Conservation (phyloP, 1,140 invertebrate species). For the Babylonia areolata region DNA sequence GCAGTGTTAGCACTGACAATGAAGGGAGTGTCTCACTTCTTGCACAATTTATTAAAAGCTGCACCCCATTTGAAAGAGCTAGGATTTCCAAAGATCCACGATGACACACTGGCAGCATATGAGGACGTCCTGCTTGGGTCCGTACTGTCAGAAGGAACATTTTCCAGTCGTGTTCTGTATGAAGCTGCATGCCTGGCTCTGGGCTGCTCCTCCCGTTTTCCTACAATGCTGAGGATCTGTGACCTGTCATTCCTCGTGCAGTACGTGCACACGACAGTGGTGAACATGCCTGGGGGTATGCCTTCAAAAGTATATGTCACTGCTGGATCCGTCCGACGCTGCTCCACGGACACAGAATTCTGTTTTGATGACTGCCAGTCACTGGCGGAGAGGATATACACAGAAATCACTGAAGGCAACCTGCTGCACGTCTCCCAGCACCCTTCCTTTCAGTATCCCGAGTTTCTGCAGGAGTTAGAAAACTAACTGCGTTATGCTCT, state of each 20-base stretch:
- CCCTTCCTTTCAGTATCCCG: background rate
- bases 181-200: conserved; percentile 22
- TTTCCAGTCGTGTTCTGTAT: conserved; percentile 21
- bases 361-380: background rate
- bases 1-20: conserved; percentile 26
- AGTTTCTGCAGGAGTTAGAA: background rate
- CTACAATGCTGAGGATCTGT: conserved; percentile 21
- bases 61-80: background rate
- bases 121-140: conserved; percentile 1
- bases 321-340: background rate
- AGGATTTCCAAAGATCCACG: background rate
- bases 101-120: background rate
- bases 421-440: background rate
- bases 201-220: background rate
- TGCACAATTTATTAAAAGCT: background rate
- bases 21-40: conserved; percentile 13
- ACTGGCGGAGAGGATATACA: background rate
- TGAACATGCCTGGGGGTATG: background rate
- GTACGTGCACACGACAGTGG: conserved; percentile 2
- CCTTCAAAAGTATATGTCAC: background rate
- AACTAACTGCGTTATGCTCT: too few species aligned
- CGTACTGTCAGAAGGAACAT: background rate
- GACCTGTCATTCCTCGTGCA: conserved; percentile 4
- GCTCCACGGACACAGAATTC: background rate
- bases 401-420: background rate